A percentile compares a stretch with the other conserved stretches of the same genome.
Conservation (phyloP, 2,797 vertebrate species). For the Takifugu ocellatus region DNA sequence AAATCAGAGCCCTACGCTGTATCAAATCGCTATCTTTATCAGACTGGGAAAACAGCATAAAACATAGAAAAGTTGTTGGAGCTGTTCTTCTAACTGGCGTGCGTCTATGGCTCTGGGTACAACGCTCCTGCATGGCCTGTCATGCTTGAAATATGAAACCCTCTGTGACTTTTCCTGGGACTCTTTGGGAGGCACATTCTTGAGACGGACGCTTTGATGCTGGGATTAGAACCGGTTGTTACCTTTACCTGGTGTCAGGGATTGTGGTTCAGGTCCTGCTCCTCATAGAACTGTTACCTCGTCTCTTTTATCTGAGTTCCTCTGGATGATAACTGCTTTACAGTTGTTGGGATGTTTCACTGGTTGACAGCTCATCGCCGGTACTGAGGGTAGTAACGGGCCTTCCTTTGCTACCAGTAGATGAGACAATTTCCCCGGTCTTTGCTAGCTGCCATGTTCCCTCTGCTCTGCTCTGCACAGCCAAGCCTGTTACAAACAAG, state of each 20-base stretch:
- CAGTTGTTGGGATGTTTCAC: conserved; percentile 19
- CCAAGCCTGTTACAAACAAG: conserved; percentile 28
- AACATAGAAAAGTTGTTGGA: not conserved
- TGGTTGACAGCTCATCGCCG: conserved; percentile 44
- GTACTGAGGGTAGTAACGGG: conserved; percentile 9
- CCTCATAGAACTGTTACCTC: conserved; percentile 11
- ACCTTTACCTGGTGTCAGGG: conserved; percentile 12
- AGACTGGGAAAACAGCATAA: not conserved
- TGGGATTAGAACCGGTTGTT: conserved; percentile 16
- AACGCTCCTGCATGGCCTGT: conserved; percentile 61
- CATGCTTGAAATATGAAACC: conserved; percentile 49
- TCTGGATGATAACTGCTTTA: conserved; percentile 6
- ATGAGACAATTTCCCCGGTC: conserved; percentile 27
- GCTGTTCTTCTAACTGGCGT: conserved; percentile 55
- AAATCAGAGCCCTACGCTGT: conserved; percentile 52
- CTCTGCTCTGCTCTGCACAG: conserved; percentile 29
- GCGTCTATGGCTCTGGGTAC: conserved; percentile 55
- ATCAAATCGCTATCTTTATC: conserved; percentile 29
- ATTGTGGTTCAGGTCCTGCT: not conserved
- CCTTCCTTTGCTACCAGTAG: conserved; percentile 25
- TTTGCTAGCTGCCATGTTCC: conserved; percentile 35
- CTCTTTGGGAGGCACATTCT: conserved; percentile 15
- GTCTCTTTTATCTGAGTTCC: conserved; percentile 13
- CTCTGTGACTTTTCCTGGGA: conserved; percentile 27
- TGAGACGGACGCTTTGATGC: conserved; percentile 14